Percentiles rank a stretch among this genome's conserved stretches.
Evolutionary conservation across 1,140 invertebrate species (phyloP).

Genomic region (Neodiprion lecontei): DNA sequence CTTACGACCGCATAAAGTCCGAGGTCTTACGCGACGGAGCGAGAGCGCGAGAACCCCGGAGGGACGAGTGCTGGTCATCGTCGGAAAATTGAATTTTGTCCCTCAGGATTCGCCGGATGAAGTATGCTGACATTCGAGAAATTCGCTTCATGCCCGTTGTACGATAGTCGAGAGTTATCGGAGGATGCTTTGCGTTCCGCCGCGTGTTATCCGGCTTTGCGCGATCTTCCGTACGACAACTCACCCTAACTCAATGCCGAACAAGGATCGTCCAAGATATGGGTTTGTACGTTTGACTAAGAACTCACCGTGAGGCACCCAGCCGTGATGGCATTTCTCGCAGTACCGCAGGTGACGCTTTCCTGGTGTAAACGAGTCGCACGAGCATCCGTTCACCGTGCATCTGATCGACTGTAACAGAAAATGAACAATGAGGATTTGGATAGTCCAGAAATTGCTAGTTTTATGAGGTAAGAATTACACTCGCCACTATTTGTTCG

Average conservation of each 20-base stretch:
- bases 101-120: constrained; percentile 52
- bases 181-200: background rate
- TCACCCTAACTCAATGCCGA: too few relatives aligned
- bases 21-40: constrained; percentile 37
- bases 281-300: background rate
- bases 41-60: constrained; percentile 19
- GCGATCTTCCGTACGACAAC: too few relatives aligned
- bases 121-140: constrained; percentile 56
- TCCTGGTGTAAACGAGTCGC: constrained; percentile 79
- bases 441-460: background rate
- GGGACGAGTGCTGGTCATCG: constrained; percentile 57
- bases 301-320: constrained; percentile 80
- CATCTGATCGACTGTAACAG: constrained; percentile 75
- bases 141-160: constrained; percentile 24
- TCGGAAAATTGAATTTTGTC: constrained; percentile 61
- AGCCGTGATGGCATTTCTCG: constrained; percentile 78
- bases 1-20: constrained; percentile 59
- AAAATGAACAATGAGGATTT: background rate
- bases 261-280: too few relatives aligned
- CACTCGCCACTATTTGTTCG: constrained; percentile 11
- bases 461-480: constrained; percentile 21
- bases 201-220: too few relatives aligned
- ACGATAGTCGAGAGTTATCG: constrained; percentile 13
- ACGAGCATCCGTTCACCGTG: constrained; percentile 73
- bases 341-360: constrained; percentile 75